Base-by-base conservation (phyloP, 2,888 invertebrate genomes). In the Volucella bombylans region DNA sequence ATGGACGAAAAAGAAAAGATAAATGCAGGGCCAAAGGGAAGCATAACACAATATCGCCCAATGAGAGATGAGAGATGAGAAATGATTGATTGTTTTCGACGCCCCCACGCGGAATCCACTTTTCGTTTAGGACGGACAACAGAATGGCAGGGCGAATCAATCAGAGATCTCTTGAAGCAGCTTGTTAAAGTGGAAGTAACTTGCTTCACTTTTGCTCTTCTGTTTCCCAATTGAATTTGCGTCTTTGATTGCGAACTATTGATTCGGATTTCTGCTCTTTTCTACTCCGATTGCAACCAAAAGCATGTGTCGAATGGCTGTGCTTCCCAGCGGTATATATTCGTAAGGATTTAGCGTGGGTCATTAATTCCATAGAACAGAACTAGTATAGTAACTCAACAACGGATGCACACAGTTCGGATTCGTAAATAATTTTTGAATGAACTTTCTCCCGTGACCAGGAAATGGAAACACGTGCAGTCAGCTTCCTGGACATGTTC, bases 21-120 rank as follows among this genome's bases (percentile, higher is more conserved):
- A 62, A 52, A 65, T 41, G 52, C 72, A n/a, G 3, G 9, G n/a
- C 65, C 67, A 68, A 62, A 31, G 31, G 61, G 62, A 61, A 54
- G 12, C 43, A 49, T 62, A 73, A 72, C 39, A 61, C 68, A 68
- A 80, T 80, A 79, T 57, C 47, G 18, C 39, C 54, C 65, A 62
- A 79, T 79, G 67, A 67, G 73, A 72, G 55, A 79, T 79, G 67
- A 67, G 73, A 72, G 55, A 79, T 79, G 67, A 61, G 73, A 72
- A 61, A 72, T 79, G 79, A 79, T 79, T 79, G 65, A 79, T 73
- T 72, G 72, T 67, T 59, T 67, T 54, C 12, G n/a, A 15, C n/a
- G 47, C 59, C 12, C 52, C 76, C 59, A 52, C 59, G 38, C 45
- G 14, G 47, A n/a, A 38, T 43, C 52, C 31, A 49, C 50, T 4